Evolutionary conservation across 2,797 vertebrate species (phyloP).

Genomic region (Pyrocephalus nanus): DNA sequence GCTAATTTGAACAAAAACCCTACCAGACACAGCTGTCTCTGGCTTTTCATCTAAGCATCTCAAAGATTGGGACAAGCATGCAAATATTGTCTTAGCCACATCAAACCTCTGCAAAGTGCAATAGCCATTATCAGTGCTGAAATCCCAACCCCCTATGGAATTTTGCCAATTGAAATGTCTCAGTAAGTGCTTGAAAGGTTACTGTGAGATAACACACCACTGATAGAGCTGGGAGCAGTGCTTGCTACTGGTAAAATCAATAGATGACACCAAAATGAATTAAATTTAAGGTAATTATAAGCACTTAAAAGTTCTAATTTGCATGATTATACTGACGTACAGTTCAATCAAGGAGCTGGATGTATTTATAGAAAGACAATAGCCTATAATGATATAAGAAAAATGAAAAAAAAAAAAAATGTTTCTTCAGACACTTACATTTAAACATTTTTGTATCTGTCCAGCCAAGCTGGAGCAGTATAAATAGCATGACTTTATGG

Average conservation of each 20-base stretch:
- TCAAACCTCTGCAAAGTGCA: background rate
- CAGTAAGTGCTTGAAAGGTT: background rate
- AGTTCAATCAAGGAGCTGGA: conserved; percentile 14
- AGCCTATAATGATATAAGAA: background rate
- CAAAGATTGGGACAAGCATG: background rate
- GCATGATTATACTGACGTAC: conserved; percentile 26
- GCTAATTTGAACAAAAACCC: background rate
- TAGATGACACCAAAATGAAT: conserved; percentile 27
- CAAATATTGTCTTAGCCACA: background rate
- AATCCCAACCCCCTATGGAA: background rate
- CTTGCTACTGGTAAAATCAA: conserved; percentile 11
- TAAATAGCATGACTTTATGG: background rate
- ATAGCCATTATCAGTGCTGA: background rate
- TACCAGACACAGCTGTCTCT: background rate
- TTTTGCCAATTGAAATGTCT: background rate
- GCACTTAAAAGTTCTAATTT: conserved; percentile 28
- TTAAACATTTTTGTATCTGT: background rate
- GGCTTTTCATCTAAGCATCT: background rate
- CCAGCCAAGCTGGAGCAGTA: background rate
- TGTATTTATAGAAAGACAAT: conserved; percentile 40
- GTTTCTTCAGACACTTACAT: background rate
- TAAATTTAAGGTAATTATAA: conserved; percentile 32
- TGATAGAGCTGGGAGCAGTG: background rate
- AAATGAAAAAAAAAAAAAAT: background rate
- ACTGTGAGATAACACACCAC: background rate